phyloP scores from a whole-genome alignment of 2,888 invertebrate genomes.

The Ochropacha duplaris region DNA sequence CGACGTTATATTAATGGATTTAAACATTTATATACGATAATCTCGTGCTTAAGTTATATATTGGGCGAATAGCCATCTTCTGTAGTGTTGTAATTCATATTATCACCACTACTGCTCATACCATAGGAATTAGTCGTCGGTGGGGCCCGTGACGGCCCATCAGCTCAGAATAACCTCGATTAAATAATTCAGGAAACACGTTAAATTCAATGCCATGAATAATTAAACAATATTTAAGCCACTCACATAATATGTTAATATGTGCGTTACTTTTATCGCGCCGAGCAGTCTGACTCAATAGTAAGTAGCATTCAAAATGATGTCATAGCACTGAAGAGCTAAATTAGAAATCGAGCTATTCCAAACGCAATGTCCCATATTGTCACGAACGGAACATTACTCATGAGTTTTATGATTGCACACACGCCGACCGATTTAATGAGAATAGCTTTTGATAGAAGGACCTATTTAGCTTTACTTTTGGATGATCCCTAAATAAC shows the following conservation, averaged over 20 bases:
- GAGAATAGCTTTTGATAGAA: slow-evolving; percentile 6
- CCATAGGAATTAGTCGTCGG: too few species aligned
- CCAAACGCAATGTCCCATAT: slow-evolving; percentile 34
- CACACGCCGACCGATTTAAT: slow-evolving; percentile 14
- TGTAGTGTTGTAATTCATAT: too few species aligned
- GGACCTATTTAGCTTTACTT: not conserved
- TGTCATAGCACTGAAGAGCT: slow-evolving; percentile 24
- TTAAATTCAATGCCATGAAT: not conserved
- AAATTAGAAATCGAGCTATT: slow-evolving; percentile 32
- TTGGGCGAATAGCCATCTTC: too few species aligned
- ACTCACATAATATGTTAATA: not conserved
- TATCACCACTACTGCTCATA: too few species aligned
- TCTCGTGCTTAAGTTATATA: too few species aligned
- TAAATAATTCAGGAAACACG: not conserved
- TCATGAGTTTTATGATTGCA: slow-evolving; percentile 36
- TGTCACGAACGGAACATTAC: slow-evolving; percentile 50
- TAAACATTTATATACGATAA: too few species aligned
- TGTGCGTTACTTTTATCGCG: not conserved
- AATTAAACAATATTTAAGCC: not conserved
- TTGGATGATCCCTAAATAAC: not conserved
- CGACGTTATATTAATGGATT: too few species aligned
- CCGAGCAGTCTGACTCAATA: slow-evolving; percentile 5
- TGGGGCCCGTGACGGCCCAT: too few species aligned
- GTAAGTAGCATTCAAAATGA: slow-evolving; percentile 22
- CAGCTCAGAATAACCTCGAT: too few species aligned